Evolutionary conservation across 2,888 invertebrate species (phyloP).

Genomic region (Melanostoma scalare): DNA sequence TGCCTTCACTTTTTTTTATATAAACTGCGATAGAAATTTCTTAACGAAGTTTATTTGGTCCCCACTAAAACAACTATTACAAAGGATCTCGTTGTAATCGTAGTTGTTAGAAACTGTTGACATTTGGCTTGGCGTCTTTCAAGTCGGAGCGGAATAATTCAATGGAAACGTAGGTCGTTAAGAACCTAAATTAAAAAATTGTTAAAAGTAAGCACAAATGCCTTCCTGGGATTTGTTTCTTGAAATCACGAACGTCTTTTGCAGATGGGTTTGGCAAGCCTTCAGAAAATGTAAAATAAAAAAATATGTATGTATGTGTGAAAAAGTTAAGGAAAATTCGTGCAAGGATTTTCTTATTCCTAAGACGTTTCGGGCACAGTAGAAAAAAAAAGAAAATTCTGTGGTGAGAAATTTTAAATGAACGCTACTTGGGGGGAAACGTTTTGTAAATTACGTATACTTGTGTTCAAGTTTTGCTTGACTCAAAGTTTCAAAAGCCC

Average conservation of each 20-base stretch:
- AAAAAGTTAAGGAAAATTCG: too few species aligned
- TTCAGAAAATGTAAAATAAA: too few species aligned
- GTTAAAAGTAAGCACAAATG: not conserved
- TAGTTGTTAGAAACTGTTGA: not conserved
- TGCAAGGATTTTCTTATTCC: too few species aligned
- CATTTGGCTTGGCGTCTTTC: too few species aligned
- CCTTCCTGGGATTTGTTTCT: not conserved
- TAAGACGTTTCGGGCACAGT: too few species aligned
- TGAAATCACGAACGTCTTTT: not conserved
- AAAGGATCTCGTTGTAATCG: slow-evolving; percentile 22
- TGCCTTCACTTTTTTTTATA: not conserved
- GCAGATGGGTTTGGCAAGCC: not conserved
- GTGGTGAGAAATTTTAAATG: too few species aligned
- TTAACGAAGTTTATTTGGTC: not conserved
- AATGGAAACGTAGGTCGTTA: slow-evolving; percentile 15
- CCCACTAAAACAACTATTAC: slow-evolving; percentile 10
- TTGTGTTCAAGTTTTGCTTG: too few species aligned
- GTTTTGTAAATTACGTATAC: too few species aligned
- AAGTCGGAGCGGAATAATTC: slow-evolving; percentile 18
- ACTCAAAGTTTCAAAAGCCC: too few species aligned
- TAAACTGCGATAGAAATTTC: slow-evolving; percentile 1
- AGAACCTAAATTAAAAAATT: slow-evolving; percentile 12
- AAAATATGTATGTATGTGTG: too few species aligned
- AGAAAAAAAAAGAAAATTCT: too few species aligned
- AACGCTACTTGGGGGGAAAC: too few species aligned